These are phyloP conservation scores for Orientallactaga sibirica DNA, from an alignment of 2,797 vertebrate genomes.

Conservation along the genomic window DNA sequence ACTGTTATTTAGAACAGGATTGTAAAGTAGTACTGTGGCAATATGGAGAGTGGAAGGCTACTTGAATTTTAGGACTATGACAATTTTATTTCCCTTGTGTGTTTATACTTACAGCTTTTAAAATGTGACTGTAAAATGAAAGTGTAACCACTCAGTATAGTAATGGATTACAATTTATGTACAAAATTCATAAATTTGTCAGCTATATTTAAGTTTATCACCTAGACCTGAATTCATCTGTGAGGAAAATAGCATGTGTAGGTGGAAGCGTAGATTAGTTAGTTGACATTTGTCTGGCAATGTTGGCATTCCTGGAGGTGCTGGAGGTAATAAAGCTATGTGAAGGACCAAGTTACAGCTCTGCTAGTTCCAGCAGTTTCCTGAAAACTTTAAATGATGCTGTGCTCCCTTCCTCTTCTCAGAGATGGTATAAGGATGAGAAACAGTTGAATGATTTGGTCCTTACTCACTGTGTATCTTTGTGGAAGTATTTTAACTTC, in stretches of 20 bases:
- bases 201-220: neutral
- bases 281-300: neutral
- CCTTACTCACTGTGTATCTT: neutral
- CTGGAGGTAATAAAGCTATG: neutral
- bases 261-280: constrained; percentile 27
- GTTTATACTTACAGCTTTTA: constrained; percentile 10
- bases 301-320: neutral
- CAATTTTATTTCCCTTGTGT: constrained; percentile 50
- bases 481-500: neutral
- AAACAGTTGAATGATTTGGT: neutral
- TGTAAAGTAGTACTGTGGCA: neutral
- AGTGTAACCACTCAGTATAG: neutral
- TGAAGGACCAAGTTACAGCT: neutral
- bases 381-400: constrained; percentile 10
- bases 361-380: neutral
- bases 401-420: neutral
- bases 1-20: constrained; percentile 19
- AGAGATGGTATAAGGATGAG: neutral
- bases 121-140: constrained; percentile 2
- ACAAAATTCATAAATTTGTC: constrained; percentile 10
- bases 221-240: neutral
- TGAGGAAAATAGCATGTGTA: neutral
- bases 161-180: constrained; percentile 16
- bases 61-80: constrained; percentile 34
- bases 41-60: neutral